These are phyloP conservation scores for Agrochola lota DNA, from an alignment of 2,888 invertebrate species.

Conservation along the genomic window DNA sequence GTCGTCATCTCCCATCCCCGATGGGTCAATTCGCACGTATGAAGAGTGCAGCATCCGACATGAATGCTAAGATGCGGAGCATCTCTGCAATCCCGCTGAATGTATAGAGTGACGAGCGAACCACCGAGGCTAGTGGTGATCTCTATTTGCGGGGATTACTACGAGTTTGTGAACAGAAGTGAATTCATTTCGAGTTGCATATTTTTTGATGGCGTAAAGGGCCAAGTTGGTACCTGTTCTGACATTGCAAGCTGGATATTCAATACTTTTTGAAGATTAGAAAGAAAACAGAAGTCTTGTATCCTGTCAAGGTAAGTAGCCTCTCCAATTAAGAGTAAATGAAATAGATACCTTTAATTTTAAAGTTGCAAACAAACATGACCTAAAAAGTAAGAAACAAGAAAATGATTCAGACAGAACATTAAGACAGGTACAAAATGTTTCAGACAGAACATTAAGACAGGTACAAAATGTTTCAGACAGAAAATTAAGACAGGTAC, in stretches of 20 bases:
- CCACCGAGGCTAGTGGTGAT: slow-evolving; percentile 4
- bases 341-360: neutral
- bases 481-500: too few species aligned
- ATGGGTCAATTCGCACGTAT: slow-evolving; percentile 27
- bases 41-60: slow-evolving; percentile 21
- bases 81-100: slow-evolving; percentile 30
- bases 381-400: too few species aligned
- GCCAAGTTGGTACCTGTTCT: neutral
- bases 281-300: neutral
- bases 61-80: slow-evolving; percentile 44
- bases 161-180: neutral
- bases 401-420: too few species aligned
- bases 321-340: neutral
- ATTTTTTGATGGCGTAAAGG: neutral
- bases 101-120: slow-evolving; percentile 11
- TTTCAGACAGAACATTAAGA: too few species aligned
- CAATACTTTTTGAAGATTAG: neutral
- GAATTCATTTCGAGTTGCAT: slow-evolving; percentile 19
- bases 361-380: neutral
- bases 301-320: too few species aligned
- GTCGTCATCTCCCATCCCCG: neutral
- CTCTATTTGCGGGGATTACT: slow-evolving; percentile 22
- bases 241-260: neutral
- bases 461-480: too few species aligned
- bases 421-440: too few species aligned